These are phyloP conservation scores for Euplagia quadripunctaria DNA, from an alignment of 2,888 invertebrate species.

Conservation along the genomic window DNA sequence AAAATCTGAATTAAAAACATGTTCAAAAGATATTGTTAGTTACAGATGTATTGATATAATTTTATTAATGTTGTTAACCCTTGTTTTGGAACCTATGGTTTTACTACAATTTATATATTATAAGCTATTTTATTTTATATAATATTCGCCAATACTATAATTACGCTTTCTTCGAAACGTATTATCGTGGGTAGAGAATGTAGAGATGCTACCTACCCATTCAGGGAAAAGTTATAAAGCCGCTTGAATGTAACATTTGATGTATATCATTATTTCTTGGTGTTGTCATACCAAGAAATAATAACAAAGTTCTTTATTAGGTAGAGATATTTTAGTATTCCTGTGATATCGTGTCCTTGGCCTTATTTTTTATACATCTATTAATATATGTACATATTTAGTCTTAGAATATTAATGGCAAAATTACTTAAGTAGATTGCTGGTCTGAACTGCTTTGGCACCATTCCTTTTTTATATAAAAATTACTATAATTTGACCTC, in stretches of 20 bases:
- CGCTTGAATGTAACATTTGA: not conserved
- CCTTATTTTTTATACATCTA: not conserved
- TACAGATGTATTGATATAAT: not conserved
- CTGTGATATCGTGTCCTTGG: not conserved
- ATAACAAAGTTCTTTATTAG: not conserved
- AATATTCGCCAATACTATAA: no score
- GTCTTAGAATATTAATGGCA: not conserved
- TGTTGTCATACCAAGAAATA: no score
- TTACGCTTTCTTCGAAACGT: no score
- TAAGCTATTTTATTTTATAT: no score
- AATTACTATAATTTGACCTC: not conserved
- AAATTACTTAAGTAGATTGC: not conserved
- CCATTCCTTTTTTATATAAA: not conserved
- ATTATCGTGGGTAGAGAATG: no score
- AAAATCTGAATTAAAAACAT: no score
- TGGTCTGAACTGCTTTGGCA: not conserved
- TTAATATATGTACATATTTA: not conserved
- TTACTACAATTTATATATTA: no score
- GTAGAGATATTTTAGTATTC: not conserved
- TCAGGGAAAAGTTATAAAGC: not conserved
- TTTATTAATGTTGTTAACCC: no score
- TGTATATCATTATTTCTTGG: not conserved
- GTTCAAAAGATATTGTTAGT: not conserved
- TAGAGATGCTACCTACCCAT: no score
- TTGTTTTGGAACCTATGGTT: no score